Base-by-base conservation (phyloP, 2,113 vertebrate species). In the Rhinogobius similis region DNA sequence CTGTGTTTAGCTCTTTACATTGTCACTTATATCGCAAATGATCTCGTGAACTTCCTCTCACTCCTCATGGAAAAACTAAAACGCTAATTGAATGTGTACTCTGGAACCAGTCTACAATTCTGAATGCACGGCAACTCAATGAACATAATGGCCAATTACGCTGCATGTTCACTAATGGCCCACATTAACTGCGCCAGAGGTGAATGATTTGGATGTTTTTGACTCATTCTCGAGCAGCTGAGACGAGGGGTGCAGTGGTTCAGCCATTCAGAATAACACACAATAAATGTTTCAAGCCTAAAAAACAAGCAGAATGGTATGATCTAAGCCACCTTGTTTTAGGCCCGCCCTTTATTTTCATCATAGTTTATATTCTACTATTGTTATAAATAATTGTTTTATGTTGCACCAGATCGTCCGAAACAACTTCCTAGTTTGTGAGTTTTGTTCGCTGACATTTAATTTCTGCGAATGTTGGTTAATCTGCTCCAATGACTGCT, bases 61-160 rank as follows among this genome's bases (percentile, higher is more conserved):
- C 75, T 72, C 52, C 46, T 62, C 41, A 43, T 39, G 13, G 43
- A 59, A 70, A 63, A 70, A 48, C 11, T 43, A 68, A 67, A 67
- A 70, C 20, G 56, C 69, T 73, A 78, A 82, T 79, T 78, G 70
- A 78, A 80, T 73, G 83, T 80, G 73, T 68, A 77, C 64, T 78
- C 59, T 67, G 38, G 63, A 61, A 78, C 68, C 76, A 76, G 72
- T 84, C 65, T 14, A 69, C 80, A 77, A 50, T 68, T 73, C 50
- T 84, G 76, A 80, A 83, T 73, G 64, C 76, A 75, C 74, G 71
- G 68, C 73, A 76, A 76, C 79, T 87, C 81, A 69, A 70, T 73
- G 75, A 83, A 87, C 81, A 68, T 90, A 87, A 89, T 87, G 76
- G 82, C 79, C 89, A 88, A 88, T 90, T 88, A 90, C 70, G 63